phyloP scores from a whole-genome alignment of 2,797 vertebrate species.

The Danio kyathit region DNA sequence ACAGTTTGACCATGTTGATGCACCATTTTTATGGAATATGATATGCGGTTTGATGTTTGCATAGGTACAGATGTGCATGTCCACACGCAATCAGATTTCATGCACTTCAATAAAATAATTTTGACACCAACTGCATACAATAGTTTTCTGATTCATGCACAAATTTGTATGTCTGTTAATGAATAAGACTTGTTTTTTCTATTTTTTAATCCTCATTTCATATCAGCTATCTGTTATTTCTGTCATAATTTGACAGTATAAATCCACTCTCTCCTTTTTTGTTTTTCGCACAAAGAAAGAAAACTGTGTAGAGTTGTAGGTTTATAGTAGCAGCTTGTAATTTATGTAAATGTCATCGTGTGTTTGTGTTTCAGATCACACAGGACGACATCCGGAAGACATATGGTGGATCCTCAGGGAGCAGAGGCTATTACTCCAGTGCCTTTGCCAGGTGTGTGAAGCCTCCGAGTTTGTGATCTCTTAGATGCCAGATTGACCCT shows the following conservation, averaged over 20 bases:
- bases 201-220: no score
- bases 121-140: no score
- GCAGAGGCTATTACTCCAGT: conserved; percentile 97
- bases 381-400: conserved; percentile 99
- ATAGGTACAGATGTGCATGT: no score
- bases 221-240: no score
- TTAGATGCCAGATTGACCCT: not conserved
- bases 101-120: no score
- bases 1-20: no score
- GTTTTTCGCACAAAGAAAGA: not conserved
- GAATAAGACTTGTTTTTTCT: no score
- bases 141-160: no score
- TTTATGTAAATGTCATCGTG: conserved; percentile 4
- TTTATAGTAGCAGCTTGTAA: not conserved
- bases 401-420: conserved; percentile 95
- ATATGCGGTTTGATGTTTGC: no score
- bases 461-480: conserved; percentile 24
- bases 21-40: no score
- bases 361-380: conserved; percentile 85
- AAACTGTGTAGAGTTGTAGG: not conserved
- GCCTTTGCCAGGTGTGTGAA: conserved; percentile 94
- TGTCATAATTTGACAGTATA: not conserved
- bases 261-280: not conserved
- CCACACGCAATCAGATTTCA: no score
- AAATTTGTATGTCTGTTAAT: no score